Percentiles rank a stretch among this genome's conserved stretches.
phyloP scores from a whole-genome alignment of 2,888 invertebrate species.

The Rhamnusium bicolor region DNA sequence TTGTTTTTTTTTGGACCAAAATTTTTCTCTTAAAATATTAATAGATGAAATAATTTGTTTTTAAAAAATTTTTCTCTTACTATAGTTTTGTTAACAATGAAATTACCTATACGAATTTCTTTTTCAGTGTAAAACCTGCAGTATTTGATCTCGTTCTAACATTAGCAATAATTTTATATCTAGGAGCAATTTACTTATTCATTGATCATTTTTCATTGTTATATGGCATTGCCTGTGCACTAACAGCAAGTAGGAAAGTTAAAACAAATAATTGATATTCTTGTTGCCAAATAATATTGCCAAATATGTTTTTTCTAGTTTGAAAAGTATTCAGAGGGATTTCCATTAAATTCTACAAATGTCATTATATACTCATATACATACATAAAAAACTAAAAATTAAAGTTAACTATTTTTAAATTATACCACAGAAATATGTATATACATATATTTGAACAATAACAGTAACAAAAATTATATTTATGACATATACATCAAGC shows the following conservation, averaged over 20 bases:
- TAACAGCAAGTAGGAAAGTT: constrained; percentile 65
- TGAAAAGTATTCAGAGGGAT: not conserved
- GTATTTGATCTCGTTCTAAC: constrained; percentile 97
- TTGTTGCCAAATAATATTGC: constrained; percentile 2
- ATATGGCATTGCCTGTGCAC: constrained; percentile 77
- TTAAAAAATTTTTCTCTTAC: too few species aligned
- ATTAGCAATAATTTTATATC: constrained; percentile 86
- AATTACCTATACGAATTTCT: constrained; percentile 37
- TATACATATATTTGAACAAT: too few species aligned
- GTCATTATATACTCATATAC: too few species aligned
- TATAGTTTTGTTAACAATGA: too few species aligned
- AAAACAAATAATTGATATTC: constrained; percentile 36
- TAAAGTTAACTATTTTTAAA: too few species aligned
- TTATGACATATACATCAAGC: too few species aligned
- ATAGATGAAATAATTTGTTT: too few species aligned
- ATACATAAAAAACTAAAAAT: too few species aligned
- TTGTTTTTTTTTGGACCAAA: too few species aligned
- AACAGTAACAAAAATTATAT: too few species aligned
- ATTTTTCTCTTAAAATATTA: too few species aligned
- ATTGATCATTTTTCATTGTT: constrained; percentile 81
- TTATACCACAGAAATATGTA: too few species aligned
- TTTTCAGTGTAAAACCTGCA: constrained; percentile 95
- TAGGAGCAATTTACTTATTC: constrained; percentile 87
- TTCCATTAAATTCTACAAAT: not conserved
- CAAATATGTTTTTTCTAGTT: constrained; percentile 10